These are phyloP conservation scores for Malurus cyaneus DNA, from an alignment of 2,113 vertebrate genomes.

Conservation along the genomic window DNA sequence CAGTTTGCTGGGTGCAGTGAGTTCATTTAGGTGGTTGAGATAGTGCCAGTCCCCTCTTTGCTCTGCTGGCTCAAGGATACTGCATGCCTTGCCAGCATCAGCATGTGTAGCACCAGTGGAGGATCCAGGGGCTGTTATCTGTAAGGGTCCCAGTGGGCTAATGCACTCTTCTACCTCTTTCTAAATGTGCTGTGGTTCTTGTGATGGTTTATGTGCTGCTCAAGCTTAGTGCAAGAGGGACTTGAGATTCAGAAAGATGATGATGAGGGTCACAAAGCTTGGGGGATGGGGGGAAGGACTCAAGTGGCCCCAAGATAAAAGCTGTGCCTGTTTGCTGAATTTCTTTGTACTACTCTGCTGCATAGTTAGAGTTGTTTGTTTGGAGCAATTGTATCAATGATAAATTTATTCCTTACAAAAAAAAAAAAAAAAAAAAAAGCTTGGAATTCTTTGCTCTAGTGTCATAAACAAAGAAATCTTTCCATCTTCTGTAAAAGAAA, in stretches of 20 bases:
- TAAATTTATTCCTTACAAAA: neutral
- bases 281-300: fast-evolving
- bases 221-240: fast-evolving
- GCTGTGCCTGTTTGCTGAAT: neutral
- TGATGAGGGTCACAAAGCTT: neutral
- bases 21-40: neutral
- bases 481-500: neutral
- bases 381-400: neutral
- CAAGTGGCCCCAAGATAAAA: neutral
- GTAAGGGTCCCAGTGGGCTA: neutral
- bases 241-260: neutral
- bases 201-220: neutral
- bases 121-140: neutral
- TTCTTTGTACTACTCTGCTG: neutral
- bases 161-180: neutral
- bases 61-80: fast-evolving
- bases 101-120: fast-evolving
- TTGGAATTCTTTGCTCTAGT: neutral
- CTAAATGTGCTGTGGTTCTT: neutral
- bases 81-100: fast-evolving
- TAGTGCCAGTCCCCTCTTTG: fast-evolving
- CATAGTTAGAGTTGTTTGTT: neutral
- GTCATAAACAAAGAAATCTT: neutral
- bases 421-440: neutral
- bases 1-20: neutral